These are phyloP conservation scores for Thryonomys swinderianus DNA, from an alignment of 2,113 vertebrate species.

Conservation along the genomic window DNA sequence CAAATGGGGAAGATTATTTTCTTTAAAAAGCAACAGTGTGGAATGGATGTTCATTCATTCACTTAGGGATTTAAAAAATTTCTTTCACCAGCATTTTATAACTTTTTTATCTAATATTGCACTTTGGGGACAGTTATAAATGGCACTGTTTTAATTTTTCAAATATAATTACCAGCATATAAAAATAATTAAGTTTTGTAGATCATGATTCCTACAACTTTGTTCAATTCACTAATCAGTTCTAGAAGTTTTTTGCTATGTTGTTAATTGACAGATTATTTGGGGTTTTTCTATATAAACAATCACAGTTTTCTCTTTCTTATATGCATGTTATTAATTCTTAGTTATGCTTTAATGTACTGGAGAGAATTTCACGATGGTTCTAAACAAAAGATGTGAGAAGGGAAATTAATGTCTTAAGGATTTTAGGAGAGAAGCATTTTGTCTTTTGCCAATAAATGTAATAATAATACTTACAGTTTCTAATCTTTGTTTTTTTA, in stretches of 20 bases:
- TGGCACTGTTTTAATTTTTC: neutral
- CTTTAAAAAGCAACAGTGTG: no score
- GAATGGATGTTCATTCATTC: neutral
- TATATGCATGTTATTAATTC: neutral
- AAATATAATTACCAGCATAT: neutral
- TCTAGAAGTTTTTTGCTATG: neutral
- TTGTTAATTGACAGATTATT: neutral
- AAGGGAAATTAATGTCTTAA: neutral
- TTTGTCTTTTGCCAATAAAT: neutral
- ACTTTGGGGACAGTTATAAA: neutral
- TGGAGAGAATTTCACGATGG: neutral
- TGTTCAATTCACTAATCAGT: neutral
- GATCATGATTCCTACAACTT: neutral
- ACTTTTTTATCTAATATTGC: neutral
- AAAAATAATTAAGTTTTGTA: neutral
- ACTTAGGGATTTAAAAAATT: neutral
- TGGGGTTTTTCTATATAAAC: neutral
- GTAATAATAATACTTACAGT: neutral
- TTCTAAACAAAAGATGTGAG: neutral
- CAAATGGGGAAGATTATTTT: no score
- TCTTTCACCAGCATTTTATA: neutral
- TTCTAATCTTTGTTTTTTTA: neutral
- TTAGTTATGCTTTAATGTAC: neutral
- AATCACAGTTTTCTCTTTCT: conserved; percentile 7
- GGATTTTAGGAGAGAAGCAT: conserved; percentile 2